Evolutionary conservation across 2,113 vertebrate genomes (phyloP), one percentile per base, ranked within the genome.

Genomic region (Odontesthes bonariensis): DNA sequence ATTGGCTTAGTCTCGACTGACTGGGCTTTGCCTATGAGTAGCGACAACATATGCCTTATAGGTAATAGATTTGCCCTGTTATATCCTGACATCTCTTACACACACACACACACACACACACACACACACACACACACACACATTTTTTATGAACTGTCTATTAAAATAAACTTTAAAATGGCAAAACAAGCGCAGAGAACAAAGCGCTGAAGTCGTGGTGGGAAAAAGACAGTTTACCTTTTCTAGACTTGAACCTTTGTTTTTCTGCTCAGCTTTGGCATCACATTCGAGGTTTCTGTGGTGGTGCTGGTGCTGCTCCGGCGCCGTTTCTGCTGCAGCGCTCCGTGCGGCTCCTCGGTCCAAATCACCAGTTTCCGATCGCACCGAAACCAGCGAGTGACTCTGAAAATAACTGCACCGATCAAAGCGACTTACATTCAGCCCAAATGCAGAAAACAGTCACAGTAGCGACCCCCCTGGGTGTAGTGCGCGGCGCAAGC

Each of bases 371-470:
- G 80, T 73, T 67, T 67, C 60, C 81, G 40, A 5, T 22, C 46
- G 40, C 14, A 60, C 77, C 80, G 32, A 35, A 84, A 59, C 5
- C 20, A 52, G 3, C 35, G 35, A 62, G 46, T 19, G 75, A 49
- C 80, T 82, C 75, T 80, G 81, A 55, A 80, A 84, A 83, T 57
- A 81, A 77, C 84, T 49, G 84, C 87, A 56, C 69, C 67, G 86
- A 73, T 72, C 77, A 55, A 52, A 53, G 82, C 74, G 17, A 67
- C 68, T 9, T 27, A 19, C 79, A 23, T 8, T 68, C 57, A 53
- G 56, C 66, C 72, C 73, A 9, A 40, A 46, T 16, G 72, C 70
- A 62, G 69, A 31, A 55, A 63, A 51, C 74, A 46, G 55, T 66
- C 77, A 76, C 82, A 59, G 77, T 5, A 79, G 87, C 85, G 77